Conservation (phyloP, 2,113 vertebrate species). For the Trematomus loennbergii region DNA sequence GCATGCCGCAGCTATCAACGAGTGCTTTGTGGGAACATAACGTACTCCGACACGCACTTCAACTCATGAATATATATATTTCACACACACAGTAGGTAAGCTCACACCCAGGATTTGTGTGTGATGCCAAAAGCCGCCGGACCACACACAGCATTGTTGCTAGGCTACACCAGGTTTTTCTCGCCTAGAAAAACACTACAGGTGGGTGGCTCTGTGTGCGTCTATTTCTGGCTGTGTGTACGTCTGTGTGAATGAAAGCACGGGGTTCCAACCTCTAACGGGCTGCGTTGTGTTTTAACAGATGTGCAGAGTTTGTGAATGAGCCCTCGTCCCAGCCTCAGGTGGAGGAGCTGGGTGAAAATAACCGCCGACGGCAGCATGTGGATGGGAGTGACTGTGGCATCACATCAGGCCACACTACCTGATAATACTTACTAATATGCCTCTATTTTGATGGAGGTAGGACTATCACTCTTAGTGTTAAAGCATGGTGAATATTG, state of each 20-base stretch:
- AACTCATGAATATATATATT: conserved; percentile 5
- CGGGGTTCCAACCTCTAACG: not conserved
- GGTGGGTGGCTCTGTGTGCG: conserved; percentile 33
- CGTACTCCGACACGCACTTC: not conserved
- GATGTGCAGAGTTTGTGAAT: conserved; percentile 49
- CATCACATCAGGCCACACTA: no score
- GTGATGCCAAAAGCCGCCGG: conserved; percentile 14
- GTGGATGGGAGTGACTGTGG: conserved; percentile 2
- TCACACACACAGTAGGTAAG: conserved; percentile 10
- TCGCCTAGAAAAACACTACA: conserved; percentile 37
- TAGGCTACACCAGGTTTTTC: conserved; percentile 65
- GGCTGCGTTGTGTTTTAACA: conserved; percentile 49
- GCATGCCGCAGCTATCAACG: not conserved
- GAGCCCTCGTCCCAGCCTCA: conserved; percentile 16
- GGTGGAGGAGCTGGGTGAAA: conserved; percentile 22
- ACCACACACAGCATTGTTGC: conserved; percentile 74
- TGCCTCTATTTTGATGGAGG: not conserved
- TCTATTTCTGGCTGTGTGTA: conserved; percentile 26
- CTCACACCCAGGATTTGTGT: conserved; percentile 29
- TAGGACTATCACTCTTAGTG: no score
- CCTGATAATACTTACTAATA: no score
- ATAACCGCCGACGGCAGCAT: not conserved
- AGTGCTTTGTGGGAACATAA: not conserved
- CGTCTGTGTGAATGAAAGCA: conserved; percentile 9
- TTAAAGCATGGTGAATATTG: no score